Base-by-base conservation (phyloP, 2,888 invertebrate species). In the Athalia rosae region DNA sequence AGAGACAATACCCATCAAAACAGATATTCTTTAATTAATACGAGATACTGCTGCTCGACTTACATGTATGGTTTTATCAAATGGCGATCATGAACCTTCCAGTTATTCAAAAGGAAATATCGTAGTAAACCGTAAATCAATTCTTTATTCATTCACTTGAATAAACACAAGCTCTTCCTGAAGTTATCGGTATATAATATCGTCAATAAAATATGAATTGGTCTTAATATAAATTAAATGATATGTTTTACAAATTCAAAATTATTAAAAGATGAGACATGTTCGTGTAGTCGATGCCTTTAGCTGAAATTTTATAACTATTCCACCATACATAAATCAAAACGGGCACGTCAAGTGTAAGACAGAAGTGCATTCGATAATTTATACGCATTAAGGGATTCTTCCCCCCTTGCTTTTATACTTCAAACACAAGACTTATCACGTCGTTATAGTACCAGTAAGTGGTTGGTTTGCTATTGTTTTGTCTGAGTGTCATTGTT, bases 381-480 rank as follows among this genome's bases (percentile, higher is more conserved):
- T 71, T 28, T 43, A 13, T 71, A 43, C 41, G 43, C 56, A 71
- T 71, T 53, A 4, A 15, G 58, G 56, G 45, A 56, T n/a, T 4
- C n/a, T 53, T 7, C 7, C n/a, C 53, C n/a, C 28, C 28, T 28
- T 2, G 28, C 28, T 28, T 28, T 28, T 28, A 28, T 28, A 1
- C 28, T 28, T 28, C 2, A 28, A 28, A 28, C 28, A 28, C 28
- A 2, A 28, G 28, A 1, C 58, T n/a, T 58, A n/a, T 71, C 58
- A 71, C 58, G 28, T 67, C 67, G 9, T 71, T 58, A 45, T 58
- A 58, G 45, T 64, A 58, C 76, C 64, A 50, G 62, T 56, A 76
- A 81, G 81, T 83, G 82, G 81, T 80, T 78, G 80, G 79, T 81
- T 82, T 79, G 79, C 79, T 80, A 76, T 79, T 79, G 77, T 81